These are phyloP conservation scores for Lacanobia oleracea DNA, from an alignment of 2,888 invertebrate genomes.

Conservation along the genomic window DNA sequence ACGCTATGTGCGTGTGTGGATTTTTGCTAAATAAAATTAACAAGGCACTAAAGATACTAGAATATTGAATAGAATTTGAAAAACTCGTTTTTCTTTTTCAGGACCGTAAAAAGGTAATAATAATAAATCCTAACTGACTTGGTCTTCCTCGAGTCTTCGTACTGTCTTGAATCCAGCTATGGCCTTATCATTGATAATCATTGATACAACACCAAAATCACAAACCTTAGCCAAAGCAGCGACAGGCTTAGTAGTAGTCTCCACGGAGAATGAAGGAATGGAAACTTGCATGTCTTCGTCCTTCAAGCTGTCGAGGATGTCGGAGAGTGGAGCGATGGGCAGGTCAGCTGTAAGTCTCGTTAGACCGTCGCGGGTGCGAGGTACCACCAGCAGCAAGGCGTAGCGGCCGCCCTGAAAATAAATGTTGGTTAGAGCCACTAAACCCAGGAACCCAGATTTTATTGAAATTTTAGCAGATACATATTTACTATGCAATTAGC, in stretches of 20 bases:
- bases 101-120: too few relatives aligned
- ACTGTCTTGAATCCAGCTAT: neutral
- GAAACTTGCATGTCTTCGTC: slow-evolving; percentile 87
- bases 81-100: too few relatives aligned
- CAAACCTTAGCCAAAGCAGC: slow-evolving; percentile 90
- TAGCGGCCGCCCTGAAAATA: slow-evolving; percentile 90
- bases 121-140: too few relatives aligned
- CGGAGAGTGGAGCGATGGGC: slow-evolving; percentile 84
- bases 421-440: neutral
- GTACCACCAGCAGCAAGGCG: slow-evolving; percentile 90
- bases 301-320: slow-evolving; percentile 84
- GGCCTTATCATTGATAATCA: neutral
- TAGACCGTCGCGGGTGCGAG: slow-evolving; percentile 91
- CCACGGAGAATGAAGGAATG: slow-evolving; percentile 91
- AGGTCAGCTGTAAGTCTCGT: slow-evolving; percentile 89
- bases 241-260: slow-evolving; percentile 92
- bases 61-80: neutral
- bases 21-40: neutral
- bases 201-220: neutral
- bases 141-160: too few relatives aligned
- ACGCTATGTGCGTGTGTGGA: neutral
- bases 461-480: neutral
- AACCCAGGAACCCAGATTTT: neutral
- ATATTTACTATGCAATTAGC: too few relatives aligned
- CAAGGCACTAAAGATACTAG: neutral